Evolutionary conservation across 2,113 vertebrate species (phyloP), one percentile per base, ranked within the genome.

Genomic region (Sphaerodactylus townsendi): DNA sequence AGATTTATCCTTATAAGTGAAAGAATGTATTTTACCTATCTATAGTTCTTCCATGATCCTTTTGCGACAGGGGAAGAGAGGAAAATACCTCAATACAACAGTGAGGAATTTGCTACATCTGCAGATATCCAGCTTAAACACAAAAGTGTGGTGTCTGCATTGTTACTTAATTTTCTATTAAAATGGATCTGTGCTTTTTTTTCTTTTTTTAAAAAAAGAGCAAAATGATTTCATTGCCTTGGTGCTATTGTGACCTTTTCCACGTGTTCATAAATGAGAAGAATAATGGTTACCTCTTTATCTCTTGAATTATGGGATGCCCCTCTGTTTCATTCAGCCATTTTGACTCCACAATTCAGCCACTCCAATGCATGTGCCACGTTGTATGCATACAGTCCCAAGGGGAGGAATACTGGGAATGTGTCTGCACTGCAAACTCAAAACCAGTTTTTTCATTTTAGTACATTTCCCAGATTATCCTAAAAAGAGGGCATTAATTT

Each of bases 101-200:
- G n/a, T 35, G 7, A 69, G 41, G 15, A 82, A 50, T 0, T 76
- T 64, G 66, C 19, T 6, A 71, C 75, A 11, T 74, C 30, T 48
- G 14, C 1, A 2, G 53, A 77, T 84, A 56, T 81, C 0, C 0
- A 23, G 75, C 82, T 48, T 77, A 50, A 9, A 75, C 3, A 0
- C 5, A 66, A 72, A 44, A 13, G 9, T 33, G 0, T 0, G 0
- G 4, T 46, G 44, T 13, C 70, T 79, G 0, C 5, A 1, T 35
- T 69, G 28, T 71, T 80, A 79, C 70, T 92, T 65, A 30, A 72
- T 86, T 86, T 8, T 0, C 19, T 77, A 48, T 25, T 15, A 76
- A 74, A 85, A 53, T 9, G 9, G 0, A 73, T 37, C 83, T 70
- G 41, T 37, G 11, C 65, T 73, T 50, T 14, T 37, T 11, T 10